Conservation (phyloP, 1,140 invertebrate species). For the Cotesia chilonis region DNA sequence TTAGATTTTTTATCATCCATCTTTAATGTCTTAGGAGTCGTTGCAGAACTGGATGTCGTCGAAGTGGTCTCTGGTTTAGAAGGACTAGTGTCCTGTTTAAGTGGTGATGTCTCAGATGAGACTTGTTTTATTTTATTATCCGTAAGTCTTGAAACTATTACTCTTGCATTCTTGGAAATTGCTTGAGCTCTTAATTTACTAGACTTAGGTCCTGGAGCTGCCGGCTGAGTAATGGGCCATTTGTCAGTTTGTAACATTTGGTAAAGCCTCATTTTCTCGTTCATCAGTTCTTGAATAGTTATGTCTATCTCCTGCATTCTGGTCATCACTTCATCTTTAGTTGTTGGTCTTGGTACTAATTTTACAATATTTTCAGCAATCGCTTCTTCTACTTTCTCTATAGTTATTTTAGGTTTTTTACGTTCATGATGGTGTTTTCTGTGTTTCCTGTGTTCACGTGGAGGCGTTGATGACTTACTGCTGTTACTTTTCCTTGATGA, state of each 20-base stretch:
- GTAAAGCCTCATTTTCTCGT: conserved; percentile 59
- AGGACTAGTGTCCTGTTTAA: neutral
- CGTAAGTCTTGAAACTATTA: neutral
- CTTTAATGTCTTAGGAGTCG: neutral
- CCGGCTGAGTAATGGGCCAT: conserved; percentile 6
- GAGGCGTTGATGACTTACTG: conserved; percentile 17
- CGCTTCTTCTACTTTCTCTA: conserved; percentile 34
- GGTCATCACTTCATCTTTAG: conserved; percentile 48
- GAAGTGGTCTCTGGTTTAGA: conserved; percentile 24
- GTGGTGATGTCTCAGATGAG: neutral
- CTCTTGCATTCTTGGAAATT: neutral
- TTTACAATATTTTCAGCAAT: conserved; percentile 32
- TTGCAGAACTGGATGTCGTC: neutral
- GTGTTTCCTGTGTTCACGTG: conserved; percentile 22
- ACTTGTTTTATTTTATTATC: conserved; percentile 3
- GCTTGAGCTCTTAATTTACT: conserved; percentile 2
- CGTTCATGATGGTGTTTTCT: conserved; percentile 24
- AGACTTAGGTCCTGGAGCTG: neutral
- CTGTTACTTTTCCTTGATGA: neutral
- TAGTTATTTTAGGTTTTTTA: conserved; percentile 27
- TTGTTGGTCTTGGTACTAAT: conserved; percentile 23
- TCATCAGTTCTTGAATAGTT: conserved; percentile 58
- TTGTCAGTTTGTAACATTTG: conserved; percentile 48
- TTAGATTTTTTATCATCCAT: conserved; percentile 20
- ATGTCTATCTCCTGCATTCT: conserved; percentile 62